Base-by-base conservation (phyloP, 2,888 invertebrate species). In the Conchocele bisecta region DNA sequence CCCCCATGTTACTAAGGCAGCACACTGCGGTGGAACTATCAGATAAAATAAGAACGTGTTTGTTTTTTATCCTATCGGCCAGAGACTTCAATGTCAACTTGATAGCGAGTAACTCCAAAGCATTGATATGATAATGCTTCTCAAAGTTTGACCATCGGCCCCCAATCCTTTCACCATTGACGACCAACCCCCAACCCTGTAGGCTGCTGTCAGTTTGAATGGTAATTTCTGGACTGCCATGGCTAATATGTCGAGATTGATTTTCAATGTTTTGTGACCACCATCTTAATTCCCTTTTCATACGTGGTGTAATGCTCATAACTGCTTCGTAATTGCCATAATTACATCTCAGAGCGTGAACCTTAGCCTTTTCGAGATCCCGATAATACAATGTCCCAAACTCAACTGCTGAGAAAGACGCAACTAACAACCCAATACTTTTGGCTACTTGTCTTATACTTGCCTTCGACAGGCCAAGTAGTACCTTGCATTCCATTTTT, bases 341-440 rank as follows among this genome's bases (percentile, higher is more conserved):
- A 17, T 46, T 24, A 1, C 1, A 7, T 20, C 37, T 48, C 15
- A 71, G 35, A 17, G 65, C 58, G 6, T 26, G 3, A 17, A 48
- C 17, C 35, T 71, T 64, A n/a, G 3, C 46, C 26, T 15, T 54
- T 56, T 71, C 71, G 6, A 71, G 28, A 11, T 31, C 31, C 15
- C 70, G 28, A 48, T 59, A 65, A 39, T 46, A 28, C 46, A 70
- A 39, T 33, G 33, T 48, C 1, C 63, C 69, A 51, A 24, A 58
- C 51, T 63, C 63, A 4, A 63, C 63, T 11, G 69, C 63, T 22
- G 63, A 69, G 35, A 69, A 69, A 37, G 17, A 44, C 26, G 69
- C 56, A 0, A 69, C 63, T 6, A 69, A 15, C 9, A 57, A 17
- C 5, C 63, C 69, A 33, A 69, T 69, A 2, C 48, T 58, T 44